Conservation (phyloP, 2,888 invertebrate genomes). For the Sinotaia quadrata region DNA sequence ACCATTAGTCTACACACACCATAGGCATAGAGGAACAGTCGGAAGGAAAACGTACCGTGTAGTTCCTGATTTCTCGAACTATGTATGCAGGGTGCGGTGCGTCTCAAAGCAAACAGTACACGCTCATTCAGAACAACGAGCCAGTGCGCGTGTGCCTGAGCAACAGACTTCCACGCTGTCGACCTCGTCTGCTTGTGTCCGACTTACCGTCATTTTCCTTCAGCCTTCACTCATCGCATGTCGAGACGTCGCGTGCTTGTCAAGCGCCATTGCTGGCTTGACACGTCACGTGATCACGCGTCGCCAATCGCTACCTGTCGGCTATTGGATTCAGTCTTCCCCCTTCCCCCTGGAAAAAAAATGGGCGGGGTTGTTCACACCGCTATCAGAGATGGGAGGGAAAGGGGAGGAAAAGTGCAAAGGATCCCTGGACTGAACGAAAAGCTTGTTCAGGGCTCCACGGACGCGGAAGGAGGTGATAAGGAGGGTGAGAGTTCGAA, state of each 20-base stretch:
- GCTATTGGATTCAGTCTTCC: neutral
- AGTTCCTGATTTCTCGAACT: too few species aligned
- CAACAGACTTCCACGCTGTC: constrained; percentile 1
- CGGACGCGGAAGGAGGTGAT: too few species aligned
- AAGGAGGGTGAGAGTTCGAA: too few species aligned
- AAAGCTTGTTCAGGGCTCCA: too few species aligned
- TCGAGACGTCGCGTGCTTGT: neutral
- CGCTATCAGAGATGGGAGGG: constrained; percentile 1
- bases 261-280: constrained; percentile 12
- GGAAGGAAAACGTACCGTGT: too few species aligned
- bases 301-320: constrained; percentile 17
- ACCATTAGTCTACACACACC: too few species aligned
- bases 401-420: too few species aligned
- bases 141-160: neutral
- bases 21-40: too few species aligned
- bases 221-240: neutral
- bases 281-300: constrained; percentile 18
- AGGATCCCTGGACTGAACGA: too few species aligned
- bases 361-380: constrained; percentile 18
- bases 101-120: too few species aligned
- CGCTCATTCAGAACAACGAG: too few species aligned
- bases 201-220: constrained; percentile 10
- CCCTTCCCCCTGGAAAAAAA: constrained; percentile 4
- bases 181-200: constrained; percentile 11
- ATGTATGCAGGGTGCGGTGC: too few species aligned